A percentile compares a stretch with the other conserved stretches of the same genome.
Evolutionary conservation across 2,888 invertebrate species (phyloP).

Genomic region (Acanthacorydalis orientalis): DNA sequence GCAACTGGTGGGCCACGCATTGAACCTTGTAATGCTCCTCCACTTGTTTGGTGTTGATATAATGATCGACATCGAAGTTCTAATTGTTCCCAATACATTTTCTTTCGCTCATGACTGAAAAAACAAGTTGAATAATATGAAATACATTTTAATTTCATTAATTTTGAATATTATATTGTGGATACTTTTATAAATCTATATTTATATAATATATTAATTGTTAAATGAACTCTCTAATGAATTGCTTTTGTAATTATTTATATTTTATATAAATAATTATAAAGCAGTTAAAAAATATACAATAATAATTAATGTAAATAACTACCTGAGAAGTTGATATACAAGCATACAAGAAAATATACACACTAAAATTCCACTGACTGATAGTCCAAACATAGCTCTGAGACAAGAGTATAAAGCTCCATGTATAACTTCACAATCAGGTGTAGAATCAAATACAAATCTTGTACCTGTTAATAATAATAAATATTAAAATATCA

Average conservation of each 20-base stretch:
- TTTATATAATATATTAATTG: neutral
- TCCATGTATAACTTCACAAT: constrained; percentile 83
- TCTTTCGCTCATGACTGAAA: constrained; percentile 75
- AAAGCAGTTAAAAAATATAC: neutral
- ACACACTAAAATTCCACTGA: constrained; percentile 77
- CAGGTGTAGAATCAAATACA: constrained; percentile 72
- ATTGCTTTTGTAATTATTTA: no score
- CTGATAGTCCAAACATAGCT: constrained; percentile 81
- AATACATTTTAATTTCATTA: neutral
- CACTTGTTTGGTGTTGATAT: constrained; percentile 38
- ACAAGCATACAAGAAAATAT: constrained; percentile 87
- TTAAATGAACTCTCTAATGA: neutral
- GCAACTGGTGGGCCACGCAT: constrained; percentile 27
- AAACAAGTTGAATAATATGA: constrained; percentile 7
- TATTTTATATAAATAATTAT: no score
- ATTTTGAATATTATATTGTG: neutral
- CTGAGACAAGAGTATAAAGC: constrained; percentile 74
- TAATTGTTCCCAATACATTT: constrained; percentile 88
- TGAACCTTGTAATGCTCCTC: constrained; percentile 23
- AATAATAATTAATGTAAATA: constrained; percentile 2
- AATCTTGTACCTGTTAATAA: constrained; percentile 44
- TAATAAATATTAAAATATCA: neutral
- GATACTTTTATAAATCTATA: neutral
- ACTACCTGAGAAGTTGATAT: constrained; percentile 65
- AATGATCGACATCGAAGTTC: constrained; percentile 69